Conservation (phyloP, 2,888 invertebrate genomes). For the Xylocampa areola region DNA sequence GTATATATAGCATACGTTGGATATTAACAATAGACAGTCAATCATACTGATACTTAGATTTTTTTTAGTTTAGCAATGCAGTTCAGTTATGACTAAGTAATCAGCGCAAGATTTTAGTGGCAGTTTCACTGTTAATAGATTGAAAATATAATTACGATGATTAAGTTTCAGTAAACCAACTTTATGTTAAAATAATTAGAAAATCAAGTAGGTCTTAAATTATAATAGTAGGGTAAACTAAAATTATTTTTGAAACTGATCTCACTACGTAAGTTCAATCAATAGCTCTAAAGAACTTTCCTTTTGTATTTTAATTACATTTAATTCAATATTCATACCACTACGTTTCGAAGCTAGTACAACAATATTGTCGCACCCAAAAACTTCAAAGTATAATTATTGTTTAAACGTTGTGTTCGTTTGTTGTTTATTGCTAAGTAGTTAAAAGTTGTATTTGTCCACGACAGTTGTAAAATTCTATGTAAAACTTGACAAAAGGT, state of each 20-base stretch:
- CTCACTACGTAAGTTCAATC: too few relatives aligned
- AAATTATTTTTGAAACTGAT: too few relatives aligned
- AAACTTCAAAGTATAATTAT: conserved; percentile 38
- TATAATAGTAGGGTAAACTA: too few relatives aligned
- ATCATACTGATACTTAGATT: conserved; percentile 17
- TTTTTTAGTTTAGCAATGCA: neutral
- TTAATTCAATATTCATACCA: conserved; percentile 17
- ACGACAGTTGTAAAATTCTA: conserved; percentile 38
- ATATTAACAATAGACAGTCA: conserved; percentile 4
- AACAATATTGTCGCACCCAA: conserved; percentile 18
- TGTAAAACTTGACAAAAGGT: conserved; percentile 47
- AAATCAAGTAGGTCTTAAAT: too few relatives aligned
- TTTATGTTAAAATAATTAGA: too few relatives aligned
- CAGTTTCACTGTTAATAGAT: too few relatives aligned
- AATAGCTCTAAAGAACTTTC: neutral
- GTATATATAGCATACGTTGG: conserved; percentile 29
- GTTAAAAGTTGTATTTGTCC: conserved; percentile 48
- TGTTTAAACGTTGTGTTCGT: conserved; percentile 31
- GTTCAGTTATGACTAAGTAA: too few relatives aligned
- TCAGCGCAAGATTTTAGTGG: too few relatives aligned
- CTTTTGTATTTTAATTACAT: neutral
- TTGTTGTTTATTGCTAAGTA: conserved; percentile 42
- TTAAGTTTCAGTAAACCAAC: too few relatives aligned
- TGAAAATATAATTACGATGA: too few relatives aligned
- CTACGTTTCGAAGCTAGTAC: conserved; percentile 1